These are phyloP conservation scores for Papilio elwesi DNA, from an alignment of 2,888 invertebrate species.

Conservation along the genomic window DNA sequence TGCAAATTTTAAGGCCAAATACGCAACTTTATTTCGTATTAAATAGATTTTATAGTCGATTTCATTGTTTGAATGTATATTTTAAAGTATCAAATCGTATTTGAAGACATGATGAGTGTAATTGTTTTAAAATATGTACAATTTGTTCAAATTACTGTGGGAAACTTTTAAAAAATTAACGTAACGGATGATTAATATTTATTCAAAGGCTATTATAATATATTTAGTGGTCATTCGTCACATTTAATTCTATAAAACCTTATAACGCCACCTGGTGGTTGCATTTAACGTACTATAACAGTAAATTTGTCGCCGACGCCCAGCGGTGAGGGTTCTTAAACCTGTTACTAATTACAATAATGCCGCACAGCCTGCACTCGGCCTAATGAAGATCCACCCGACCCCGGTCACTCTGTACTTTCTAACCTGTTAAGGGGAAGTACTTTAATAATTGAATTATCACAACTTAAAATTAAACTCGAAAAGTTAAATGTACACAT, in stretches of 20 bases:
- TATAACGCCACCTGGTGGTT: constrained; percentile 1
- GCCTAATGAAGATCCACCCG: constrained; percentile 60
- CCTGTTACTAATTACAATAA: constrained; percentile 49
- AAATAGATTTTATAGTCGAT: too few relatives aligned
- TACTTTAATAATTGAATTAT: background rate
- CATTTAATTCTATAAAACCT: background rate
- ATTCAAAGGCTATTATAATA: background rate
- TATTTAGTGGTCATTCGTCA: too few relatives aligned
- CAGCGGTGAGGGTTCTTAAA: constrained; percentile 39
- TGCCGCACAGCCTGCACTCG: constrained; percentile 33
- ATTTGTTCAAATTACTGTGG: too few relatives aligned
- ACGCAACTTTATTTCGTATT: too few relatives aligned
- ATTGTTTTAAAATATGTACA: too few relatives aligned
- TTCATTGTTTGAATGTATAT: too few relatives aligned
- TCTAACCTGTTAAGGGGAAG: constrained; percentile 54
- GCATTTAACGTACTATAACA: constrained; percentile 22
- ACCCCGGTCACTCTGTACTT: constrained; percentile 51
- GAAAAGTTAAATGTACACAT: too few relatives aligned
- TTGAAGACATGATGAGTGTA: too few relatives aligned
- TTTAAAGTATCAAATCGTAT: too few relatives aligned
- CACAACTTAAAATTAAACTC: too few relatives aligned
- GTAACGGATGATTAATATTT: background rate
- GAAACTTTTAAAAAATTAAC: background rate
- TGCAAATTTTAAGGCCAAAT: too few relatives aligned
- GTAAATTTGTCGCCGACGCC: constrained; percentile 30